phyloP scores from a whole-genome alignment of 2,888 invertebrate genomes.

The Lissonota sp. region DNA sequence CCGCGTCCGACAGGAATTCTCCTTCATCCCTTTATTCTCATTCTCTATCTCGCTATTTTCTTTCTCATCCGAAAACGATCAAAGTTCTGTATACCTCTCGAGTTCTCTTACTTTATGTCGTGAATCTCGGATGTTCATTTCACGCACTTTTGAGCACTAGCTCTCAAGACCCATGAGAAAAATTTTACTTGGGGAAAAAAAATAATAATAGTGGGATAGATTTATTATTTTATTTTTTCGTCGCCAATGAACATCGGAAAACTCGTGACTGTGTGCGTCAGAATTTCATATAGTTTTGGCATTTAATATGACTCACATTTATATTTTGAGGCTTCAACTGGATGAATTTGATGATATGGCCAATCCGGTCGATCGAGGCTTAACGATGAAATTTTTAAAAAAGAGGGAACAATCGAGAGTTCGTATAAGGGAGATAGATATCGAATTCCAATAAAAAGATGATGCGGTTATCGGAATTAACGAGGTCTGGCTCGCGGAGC shows the following conservation, averaged over 20 bases:
- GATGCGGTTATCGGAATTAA: conserved; percentile 47
- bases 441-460: conserved; percentile 22
- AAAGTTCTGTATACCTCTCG: background rate
- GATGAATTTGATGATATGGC: background rate
- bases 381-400: conserved; percentile 10
- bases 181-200: background rate
- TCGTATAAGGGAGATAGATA: background rate
- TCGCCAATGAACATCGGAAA: too few species aligned
- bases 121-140: conserved; percentile 26
- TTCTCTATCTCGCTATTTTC: conserved; percentile 5
- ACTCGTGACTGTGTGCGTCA: too few species aligned
- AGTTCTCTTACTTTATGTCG: conserved; percentile 28
- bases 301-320: too few species aligned
- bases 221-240: background rate
- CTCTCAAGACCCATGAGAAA: background rate
- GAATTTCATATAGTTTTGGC: too few species aligned
- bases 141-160: conserved; percentile 10
- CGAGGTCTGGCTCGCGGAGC: conserved; percentile 19
- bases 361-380: background rate
- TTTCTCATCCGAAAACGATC: conserved; percentile 21
- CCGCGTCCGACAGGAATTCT: background rate
- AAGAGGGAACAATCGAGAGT: conserved; percentile 15
- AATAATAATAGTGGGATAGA: background rate
- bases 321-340: background rate
- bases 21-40: conserved; percentile 5